Base-by-base conservation (phyloP, 2,113 vertebrate genomes). In the Casuarius casuarius region DNA sequence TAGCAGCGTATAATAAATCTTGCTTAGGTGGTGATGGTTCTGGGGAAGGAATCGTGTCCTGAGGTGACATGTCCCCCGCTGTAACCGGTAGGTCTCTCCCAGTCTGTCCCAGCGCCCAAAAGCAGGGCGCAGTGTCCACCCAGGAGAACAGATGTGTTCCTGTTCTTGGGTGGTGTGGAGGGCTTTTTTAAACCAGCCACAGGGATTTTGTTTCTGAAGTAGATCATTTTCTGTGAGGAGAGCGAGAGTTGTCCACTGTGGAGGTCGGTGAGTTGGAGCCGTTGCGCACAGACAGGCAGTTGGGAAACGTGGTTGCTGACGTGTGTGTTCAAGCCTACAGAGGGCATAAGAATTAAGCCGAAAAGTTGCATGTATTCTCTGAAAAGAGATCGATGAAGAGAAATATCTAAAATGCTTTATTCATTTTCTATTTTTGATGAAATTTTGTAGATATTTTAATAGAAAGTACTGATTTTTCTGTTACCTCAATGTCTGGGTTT, bases 71-170 rank as follows among this genome's bases (percentile, higher is more conserved):
- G n/a, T 54, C 12, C 17, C 29, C 15, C 40, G n/a, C 14, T 2
- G 1, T 44, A 23, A 38, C 35, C 11, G 42, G 16, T 73, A 7
- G 1, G 1, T 68, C 68, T 70, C 58, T 22, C 18, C 7, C 56
- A 31, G n/a, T 14, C 63, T 46, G 26, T 59, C 35, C 48, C 20
- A 9, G 38, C 48, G 56, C 42, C 12, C 35, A 3, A 1, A 9
- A 18, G 8, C 44, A 56, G 56, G 26, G 25, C 38, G 16, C 23
- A 65, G 13, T 2, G 0, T 44, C 48, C 48, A 67, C n/a, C 38
- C 6, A 28, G 44, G 3, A 62, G 73, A 85, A 40, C 2, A 83
- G 42, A 22, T 3, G 3, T 0, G 0, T 58, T 79, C 15, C 0
- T 61, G 5, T 38, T 76, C 63, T 75, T 85, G 0, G 3, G 22